Conservation (phyloP, 2,888 invertebrate species). For the Phengaris arion region DNA sequence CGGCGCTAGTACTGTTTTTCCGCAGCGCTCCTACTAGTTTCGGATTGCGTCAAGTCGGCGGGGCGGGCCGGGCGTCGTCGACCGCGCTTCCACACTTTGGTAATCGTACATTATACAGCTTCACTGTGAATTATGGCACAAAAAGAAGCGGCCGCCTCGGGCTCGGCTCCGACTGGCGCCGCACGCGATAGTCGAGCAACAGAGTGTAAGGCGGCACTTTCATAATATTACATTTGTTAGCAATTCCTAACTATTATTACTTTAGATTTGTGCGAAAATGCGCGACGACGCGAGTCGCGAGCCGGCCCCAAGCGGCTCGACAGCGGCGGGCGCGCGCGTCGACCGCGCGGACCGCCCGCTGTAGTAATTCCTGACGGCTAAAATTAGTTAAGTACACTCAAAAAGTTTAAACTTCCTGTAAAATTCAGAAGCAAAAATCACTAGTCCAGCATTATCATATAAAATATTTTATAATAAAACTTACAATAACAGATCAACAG, state of each 20-base stretch:
- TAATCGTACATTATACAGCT: not conserved
- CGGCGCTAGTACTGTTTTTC: too few relatives aligned
- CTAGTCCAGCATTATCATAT: not conserved
- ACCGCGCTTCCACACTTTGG: slow-evolving; percentile 2
- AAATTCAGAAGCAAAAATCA: slow-evolving; percentile 7
- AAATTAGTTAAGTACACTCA: slow-evolving; percentile 23
- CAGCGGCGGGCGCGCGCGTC: too few relatives aligned
- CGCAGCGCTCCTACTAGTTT: too few relatives aligned
- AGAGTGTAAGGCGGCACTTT: not conserved
- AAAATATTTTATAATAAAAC: slow-evolving; percentile 7
- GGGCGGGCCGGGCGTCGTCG: not conserved
- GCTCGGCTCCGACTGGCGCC: not conserved
- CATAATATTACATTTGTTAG: too few relatives aligned
- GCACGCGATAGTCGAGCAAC: not conserved
- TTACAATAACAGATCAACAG: not conserved
- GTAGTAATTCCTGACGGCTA: not conserved
- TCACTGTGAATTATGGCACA: slow-evolving; percentile 20
- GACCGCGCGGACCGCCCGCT: not conserved
- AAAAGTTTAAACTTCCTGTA: not conserved
- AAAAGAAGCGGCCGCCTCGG: not conserved
- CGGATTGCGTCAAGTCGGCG: not conserved
- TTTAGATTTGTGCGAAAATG: not conserved
- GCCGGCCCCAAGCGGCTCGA: not conserved
- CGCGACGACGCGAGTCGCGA: not conserved
- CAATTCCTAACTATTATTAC: not conserved